phyloP scores from a whole-genome alignment of 2,113 vertebrate species.

The Nothocercus julius region DNA sequence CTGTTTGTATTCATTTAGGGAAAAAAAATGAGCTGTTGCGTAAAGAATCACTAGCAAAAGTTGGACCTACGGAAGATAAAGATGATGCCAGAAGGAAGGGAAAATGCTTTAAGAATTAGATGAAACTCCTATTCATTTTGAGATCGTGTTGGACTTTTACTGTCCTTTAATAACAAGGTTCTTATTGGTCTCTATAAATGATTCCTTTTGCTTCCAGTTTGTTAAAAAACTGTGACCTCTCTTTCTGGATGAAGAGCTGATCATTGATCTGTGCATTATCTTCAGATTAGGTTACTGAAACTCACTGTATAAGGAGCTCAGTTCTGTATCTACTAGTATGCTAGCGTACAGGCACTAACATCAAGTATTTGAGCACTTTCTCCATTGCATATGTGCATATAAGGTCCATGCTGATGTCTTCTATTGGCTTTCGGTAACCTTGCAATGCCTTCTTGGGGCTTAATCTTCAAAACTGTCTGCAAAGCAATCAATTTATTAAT shows the following conservation, averaged over 20 bases:
- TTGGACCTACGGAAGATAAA: background rate
- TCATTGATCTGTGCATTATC: background rate
- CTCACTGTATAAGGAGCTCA: background rate
- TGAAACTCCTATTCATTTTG: background rate
- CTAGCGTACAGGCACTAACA: background rate
- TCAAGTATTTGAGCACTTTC: background rate
- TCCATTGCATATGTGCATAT: background rate
- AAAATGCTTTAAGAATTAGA: background rate
- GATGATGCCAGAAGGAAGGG: background rate
- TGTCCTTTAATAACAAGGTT: background rate
- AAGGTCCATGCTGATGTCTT: background rate
- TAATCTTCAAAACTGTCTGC: background rate
- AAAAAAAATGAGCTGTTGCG: background rate
- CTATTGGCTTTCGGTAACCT: background rate
- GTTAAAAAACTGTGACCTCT: background rate
- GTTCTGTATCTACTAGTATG: no score
- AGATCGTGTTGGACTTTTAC: background rate
- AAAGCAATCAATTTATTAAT: slow-evolving; percentile 11
- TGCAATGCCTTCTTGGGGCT: background rate
- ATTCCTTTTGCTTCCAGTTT: background rate
- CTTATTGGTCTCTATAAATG: background rate
- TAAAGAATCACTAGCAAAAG: background rate
- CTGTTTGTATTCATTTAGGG: background rate
- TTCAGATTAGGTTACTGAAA: background rate
- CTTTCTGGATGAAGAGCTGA: background rate